phyloP scores from a whole-genome alignment of 1,140 invertebrate genomes.

The Neotoxoptera formosana region DNA sequence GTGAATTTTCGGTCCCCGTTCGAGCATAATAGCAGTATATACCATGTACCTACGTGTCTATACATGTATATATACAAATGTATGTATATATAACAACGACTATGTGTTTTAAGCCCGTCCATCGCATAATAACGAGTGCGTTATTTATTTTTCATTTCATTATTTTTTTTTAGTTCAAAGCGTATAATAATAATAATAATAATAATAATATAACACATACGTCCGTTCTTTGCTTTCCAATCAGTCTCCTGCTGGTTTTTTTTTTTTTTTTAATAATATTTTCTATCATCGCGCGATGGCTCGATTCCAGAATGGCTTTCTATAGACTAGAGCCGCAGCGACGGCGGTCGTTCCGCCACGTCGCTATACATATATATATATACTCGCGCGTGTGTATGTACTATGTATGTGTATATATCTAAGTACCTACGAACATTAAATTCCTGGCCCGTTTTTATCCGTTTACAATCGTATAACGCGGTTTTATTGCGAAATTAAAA shows the following conservation, averaged over 20 bases:
- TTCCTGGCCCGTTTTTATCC: slow-evolving; percentile 2
- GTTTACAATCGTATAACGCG: background rate
- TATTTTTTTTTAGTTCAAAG: background rate
- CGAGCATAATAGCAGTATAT: background rate
- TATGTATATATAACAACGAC: no score
- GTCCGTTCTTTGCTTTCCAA: slow-evolving; percentile 49
- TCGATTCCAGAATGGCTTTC: slow-evolving; percentile 53
- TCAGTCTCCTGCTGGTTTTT: slow-evolving; percentile 50
- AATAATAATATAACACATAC: slow-evolving; percentile 10
- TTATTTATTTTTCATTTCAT: slow-evolving; percentile 23
- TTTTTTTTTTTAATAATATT: slow-evolving; percentile 32
- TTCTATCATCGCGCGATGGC: slow-evolving; percentile 44
- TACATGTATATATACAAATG: no score
- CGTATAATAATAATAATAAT: slow-evolving; percentile 21
- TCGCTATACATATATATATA: background rate
- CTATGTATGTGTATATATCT: background rate
- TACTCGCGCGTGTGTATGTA: background rate
- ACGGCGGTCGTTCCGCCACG: slow-evolving; percentile 2
- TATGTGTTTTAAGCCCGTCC: background rate
- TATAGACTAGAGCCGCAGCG: background rate
- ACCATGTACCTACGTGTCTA: no score
- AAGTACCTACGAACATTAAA: background rate
- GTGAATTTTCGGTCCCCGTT: background rate
- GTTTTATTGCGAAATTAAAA: background rate
- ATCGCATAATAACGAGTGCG: background rate